Evolutionary conservation across 2,888 invertebrate genomes (phyloP), one percentile per base, ranked within the genome.

Genomic region (Ichneumoninae sp.): DNA sequence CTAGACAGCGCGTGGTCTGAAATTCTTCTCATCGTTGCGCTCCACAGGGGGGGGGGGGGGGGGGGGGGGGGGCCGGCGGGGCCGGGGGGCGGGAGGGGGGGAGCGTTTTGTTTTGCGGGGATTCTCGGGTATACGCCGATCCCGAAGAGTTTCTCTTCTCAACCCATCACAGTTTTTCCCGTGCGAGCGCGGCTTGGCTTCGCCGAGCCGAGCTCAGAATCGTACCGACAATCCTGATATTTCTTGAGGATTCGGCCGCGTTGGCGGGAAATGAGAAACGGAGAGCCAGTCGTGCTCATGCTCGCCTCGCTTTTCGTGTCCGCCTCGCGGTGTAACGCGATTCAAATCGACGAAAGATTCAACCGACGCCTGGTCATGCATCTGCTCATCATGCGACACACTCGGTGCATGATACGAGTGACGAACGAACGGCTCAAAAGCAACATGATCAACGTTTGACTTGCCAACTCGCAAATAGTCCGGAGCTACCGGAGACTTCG

Each of bases 261-360:
- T 89, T 86, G 87, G 80, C 87, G 87, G 89, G 88, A 89, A 89
- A 90, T 90, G 88, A 90, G 89, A 90, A 89, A 90, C 87, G 54
- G 86, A 83, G 77, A 80, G 77, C 82, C 83, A 84, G 75, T 76
- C 66, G 65, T 36, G 74, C 26, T 26, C 26, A 3, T 30, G 57
- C 47, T 77, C 71, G 36, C 50, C 44, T 65, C 16, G 30, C 47
- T 57, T 71, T 30, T 22, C 22, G 22, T 1, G 54, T 57, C 26
- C n/a, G 36, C 36, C 40, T 22, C 26, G 26, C 7, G 6, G 5
- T 19, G 8, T 10, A 72, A 40, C 8, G 22, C 57, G 54, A 26
- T 62, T 62, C 30, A 30, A 71, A 71, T 79, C 62, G 77, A 26
- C 36, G 70, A 57, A 72, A 36, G 30, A 19, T 72, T 80, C 13